Evolutionary conservation across 64 coral and sea anemone species (phyloP), one percentile per base, ranked within the genome.

Genomic region (Montipora capricornis): DNA sequence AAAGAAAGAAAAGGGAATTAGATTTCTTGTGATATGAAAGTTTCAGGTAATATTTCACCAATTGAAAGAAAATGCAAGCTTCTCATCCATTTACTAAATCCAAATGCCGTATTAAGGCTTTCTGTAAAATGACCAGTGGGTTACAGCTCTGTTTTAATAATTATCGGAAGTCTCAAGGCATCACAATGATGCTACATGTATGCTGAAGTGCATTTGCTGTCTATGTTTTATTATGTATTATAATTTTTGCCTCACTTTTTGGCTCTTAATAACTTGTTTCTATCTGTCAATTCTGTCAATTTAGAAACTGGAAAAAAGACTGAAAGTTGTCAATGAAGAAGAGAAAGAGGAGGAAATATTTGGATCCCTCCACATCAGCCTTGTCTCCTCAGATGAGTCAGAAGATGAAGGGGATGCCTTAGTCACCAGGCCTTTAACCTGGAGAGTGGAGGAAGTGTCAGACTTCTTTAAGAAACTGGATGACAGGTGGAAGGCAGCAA

Each of bases 251-350:
- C 13, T 64, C 9, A 64, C 0, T 64, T 13, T 64, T 13, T 13
- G 13, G 13, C 8, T 13, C 0, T 64, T 64, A 64, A 14, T 64
- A 64, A 64, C 51, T 53, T 14, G 13, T 19, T 19, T 26, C 70
- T 73, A 47, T 50, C 11, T 78, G 5, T 4, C 47, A 78, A 19
- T 17, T 78, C 13, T 78, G 5, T 17, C 47, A 78, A 19, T 49
- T 78, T 50, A 80, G 78, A 80, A 80, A 24, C 78, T 80, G 5
- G 78, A 80, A 7, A 80, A 57, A 76, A 76, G 74, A 76, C 20
- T 73, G 17, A 73, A 73, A 20, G 70, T 26, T n/a, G 19, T 73
- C 16, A 3, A 8, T 4, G n/a, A 24, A 20, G 19, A 73, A 26
- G 70, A 73, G 22, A 73, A 22, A 73, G 19, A 20, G 7, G 70